Base-by-base conservation (phyloP, 2,888 invertebrate genomes). In the Cotesia congregata region DNA sequence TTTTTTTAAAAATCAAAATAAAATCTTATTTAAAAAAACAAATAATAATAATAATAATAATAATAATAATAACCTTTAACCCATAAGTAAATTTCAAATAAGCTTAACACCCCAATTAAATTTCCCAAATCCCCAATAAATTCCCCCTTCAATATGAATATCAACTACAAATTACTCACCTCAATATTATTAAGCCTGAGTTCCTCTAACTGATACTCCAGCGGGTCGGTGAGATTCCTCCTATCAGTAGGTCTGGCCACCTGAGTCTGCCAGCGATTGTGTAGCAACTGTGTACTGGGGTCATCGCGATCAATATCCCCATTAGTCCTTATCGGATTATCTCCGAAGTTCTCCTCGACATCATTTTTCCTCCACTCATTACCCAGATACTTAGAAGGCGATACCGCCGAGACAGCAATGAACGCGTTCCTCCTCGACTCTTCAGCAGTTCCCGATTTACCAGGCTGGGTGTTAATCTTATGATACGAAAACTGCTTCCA, bases 401-500 rank as follows among this genome's bases (percentile, higher is more conserved):
- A 83, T 1, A 88, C 85, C 0, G 86, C 88, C 0, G 88, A 88
- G 1, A 88, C 86, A 0, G 88, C 88, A 41, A 88, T 87, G 75
- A 85, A 87, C n/a, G 88, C 85, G 79, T 88, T 88, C 77, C 84
- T 86, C 12, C 79, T 40, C 0, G 82, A 72, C 0, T 82, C 85
- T 17, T 87, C 86, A 6, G 82, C 74, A 6, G 84, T 79, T 0
- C 87, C 87, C 0, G 86, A 79, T 41, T 86, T 87, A 1, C 83
- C 79, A 5, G 88, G 86, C 62, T 84, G 77, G 0, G 86, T 84
- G 0, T 87, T 87, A 0, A 88, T 87, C 60, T 85, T 83, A 79
- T 88, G 88, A 71, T 88, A 88, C 0, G 87, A 86, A 75, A 88
- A 88, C 75, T 88, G 88, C 67, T 88, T 87, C 88, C 88, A 88